Percentiles rank a stretch among this genome's conserved stretches.
Evolutionary conservation across 2,113 vertebrate genomes (phyloP).

Genomic region (Macroglossus sobrinus): DNA sequence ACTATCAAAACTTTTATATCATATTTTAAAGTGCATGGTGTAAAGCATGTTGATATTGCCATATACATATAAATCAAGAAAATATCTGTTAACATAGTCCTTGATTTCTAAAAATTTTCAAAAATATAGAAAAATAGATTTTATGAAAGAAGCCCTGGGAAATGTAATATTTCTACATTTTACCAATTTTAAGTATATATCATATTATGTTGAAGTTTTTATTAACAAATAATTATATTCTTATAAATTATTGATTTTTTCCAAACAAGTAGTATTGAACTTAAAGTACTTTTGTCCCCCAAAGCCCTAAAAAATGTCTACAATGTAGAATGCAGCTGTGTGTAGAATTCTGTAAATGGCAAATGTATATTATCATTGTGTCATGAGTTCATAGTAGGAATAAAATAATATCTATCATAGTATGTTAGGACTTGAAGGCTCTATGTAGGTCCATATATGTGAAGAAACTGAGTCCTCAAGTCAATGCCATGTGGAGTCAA

Average conservation of each 20-base stretch:
- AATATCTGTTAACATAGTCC: background rate
- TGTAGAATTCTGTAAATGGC: background rate
- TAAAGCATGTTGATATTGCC: background rate
- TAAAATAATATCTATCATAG: background rate
- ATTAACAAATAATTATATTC: constrained; percentile 44
- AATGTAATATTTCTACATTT: background rate
- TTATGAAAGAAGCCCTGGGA: background rate
- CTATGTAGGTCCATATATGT: background rate
- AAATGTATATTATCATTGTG: background rate
- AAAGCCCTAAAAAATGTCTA: background rate
- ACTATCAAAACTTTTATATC: background rate
- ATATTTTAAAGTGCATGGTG: background rate
- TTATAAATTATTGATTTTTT: constrained; percentile 2
- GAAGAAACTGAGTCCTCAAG: background rate
- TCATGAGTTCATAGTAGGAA: constrained; percentile 24
- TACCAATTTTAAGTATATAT: background rate
- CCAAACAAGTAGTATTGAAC: background rate
- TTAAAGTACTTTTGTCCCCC: background rate
- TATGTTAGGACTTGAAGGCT: background rate
- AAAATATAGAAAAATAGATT: background rate
- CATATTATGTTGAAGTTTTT: background rate
- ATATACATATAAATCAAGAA: background rate
- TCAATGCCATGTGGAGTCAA: background rate
- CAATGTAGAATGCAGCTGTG: background rate
- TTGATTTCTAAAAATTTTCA: background rate